These are phyloP conservation scores for Sparus aurata DNA, from an alignment of 2,797 vertebrate genomes.

Conservation along the genomic window DNA sequence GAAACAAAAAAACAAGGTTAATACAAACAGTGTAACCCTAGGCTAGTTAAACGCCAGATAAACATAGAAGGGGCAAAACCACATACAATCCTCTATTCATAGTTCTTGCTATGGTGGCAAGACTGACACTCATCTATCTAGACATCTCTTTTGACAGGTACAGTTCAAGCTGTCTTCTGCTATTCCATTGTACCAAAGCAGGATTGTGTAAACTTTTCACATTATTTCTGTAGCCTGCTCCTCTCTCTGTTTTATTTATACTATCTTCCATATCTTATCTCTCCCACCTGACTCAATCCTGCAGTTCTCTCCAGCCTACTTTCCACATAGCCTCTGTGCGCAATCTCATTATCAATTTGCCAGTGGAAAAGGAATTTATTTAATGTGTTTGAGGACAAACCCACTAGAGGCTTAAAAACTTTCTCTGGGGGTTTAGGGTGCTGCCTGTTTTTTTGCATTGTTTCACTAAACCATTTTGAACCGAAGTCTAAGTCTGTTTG, in stretches of 20 bases:
- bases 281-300: constrained; percentile 34
- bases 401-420: constrained; percentile 51
- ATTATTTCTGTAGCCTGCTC: not conserved
- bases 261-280: constrained; percentile 46
- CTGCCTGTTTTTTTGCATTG: constrained; percentile 23
- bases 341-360: constrained; percentile 74
- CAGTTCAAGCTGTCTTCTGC: not conserved
- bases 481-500: constrained; percentile 51
- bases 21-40: too few relatives aligned
- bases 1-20: too few relatives aligned
- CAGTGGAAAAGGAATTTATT: constrained; percentile 68
- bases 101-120: too few relatives aligned
- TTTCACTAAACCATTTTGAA: constrained; percentile 48
- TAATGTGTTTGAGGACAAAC: constrained; percentile 66
- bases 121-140: too few relatives aligned
- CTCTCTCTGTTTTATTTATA: constrained; percentile 27
- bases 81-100: too few relatives aligned
- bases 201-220: constrained; percentile 8
- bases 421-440: constrained; percentile 32
- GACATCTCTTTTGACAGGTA: not conserved
- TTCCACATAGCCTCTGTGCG: constrained; percentile 46
- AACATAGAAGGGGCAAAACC: too few relatives aligned
- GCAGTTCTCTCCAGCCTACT: constrained; percentile 49
- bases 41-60: too few relatives aligned
- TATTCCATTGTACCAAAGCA: not conserved